Percentiles rank a stretch among this genome's conserved stretches.
phyloP scores from a whole-genome alignment of 2,888 invertebrate genomes.

The Hemithea aestivaria region DNA sequence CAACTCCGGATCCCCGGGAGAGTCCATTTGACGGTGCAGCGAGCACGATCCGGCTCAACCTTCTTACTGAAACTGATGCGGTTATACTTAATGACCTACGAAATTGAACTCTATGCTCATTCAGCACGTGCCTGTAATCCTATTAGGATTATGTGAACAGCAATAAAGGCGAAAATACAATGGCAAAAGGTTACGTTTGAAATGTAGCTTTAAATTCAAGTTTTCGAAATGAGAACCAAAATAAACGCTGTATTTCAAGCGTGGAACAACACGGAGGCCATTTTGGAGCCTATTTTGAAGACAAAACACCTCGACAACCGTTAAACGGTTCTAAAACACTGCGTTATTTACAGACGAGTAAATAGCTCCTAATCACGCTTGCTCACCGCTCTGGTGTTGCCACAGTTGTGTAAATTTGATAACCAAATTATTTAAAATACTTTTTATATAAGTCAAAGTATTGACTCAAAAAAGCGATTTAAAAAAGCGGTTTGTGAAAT shows the following conservation, averaged over 20 bases:
- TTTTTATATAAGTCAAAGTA: no score
- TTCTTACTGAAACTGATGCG: conserved; percentile 10
- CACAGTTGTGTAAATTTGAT: neutral
- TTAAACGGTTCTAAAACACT: conserved; percentile 27
- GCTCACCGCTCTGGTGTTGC: conserved; percentile 5
- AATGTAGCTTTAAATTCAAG: conserved; percentile 10
- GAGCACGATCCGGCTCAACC: no score
- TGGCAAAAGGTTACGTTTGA: conserved; percentile 3
- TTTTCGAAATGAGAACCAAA: conserved; percentile 1
- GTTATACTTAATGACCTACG: no score
- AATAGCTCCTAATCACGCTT: conserved; percentile 25
- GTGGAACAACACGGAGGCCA: conserved; percentile 5
- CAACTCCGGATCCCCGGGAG: no score
- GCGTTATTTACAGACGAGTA: conserved; percentile 21
- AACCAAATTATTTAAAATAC: no score
- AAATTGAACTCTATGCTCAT: conserved; percentile 6
- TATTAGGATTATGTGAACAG: no score
- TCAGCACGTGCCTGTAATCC: no score
- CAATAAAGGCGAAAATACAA: no score
- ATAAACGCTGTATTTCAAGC: neutral
- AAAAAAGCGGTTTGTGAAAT: no score
- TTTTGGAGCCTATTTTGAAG: conserved; percentile 11
- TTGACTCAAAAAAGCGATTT: no score
- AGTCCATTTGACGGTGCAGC: no score
- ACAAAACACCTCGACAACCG: conserved; percentile 16